A percentile compares a stretch with the other conserved stretches of the same genome.
Conservation (phyloP, 2,888 invertebrate genomes). For the Apoda limacodes region DNA sequence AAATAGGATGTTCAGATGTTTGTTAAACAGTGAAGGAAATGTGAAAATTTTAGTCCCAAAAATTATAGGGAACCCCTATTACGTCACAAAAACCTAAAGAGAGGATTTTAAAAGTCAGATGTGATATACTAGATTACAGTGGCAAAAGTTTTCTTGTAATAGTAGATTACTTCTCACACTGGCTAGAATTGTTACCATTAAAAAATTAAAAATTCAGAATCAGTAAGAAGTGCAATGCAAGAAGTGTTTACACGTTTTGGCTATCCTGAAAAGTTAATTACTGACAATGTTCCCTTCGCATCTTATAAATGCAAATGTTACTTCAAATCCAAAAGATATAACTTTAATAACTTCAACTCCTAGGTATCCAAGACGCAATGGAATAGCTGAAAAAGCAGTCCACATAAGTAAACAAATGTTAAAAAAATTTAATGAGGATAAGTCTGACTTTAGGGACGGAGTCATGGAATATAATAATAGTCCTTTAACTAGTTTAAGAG, state of each 20-base stretch:
- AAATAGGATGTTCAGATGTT: constrained; percentile 4
- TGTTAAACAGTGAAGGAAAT: constrained; percentile 7
- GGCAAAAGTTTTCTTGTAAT: constrained; percentile 3
- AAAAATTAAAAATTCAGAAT: constrained; percentile 1
- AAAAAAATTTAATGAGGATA: constrained; percentile 1
- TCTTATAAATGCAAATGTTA: constrained; percentile 11
- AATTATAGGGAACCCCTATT: constrained; percentile 6
- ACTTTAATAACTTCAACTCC: constrained; percentile 7
- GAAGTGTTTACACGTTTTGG: constrained; percentile 6
- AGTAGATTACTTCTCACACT: constrained; percentile 8
- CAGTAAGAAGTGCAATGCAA: constrained; percentile 7
- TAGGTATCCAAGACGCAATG: constrained; percentile 2
- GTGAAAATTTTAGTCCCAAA: constrained; percentile 10
- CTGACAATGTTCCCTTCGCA: constrained; percentile 10
- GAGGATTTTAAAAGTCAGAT: constrained; percentile 7
- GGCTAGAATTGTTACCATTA: constrained; percentile 5
- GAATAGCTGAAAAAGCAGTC: constrained; percentile 3
- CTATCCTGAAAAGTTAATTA: constrained; percentile 5
- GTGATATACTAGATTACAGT: constrained; percentile 6
- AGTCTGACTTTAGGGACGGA: constrained; percentile 11
- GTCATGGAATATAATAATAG: constrained; percentile 12
- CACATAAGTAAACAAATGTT: constrained; percentile 1
- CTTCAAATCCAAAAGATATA: constrained; percentile 13
- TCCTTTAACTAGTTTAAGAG: constrained; percentile 4
- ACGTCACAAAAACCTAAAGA: constrained; percentile 9